Evolutionary conservation across 92 coral and sea anemone genomes (phyloP), one percentile per base, ranked within the genome.

Genomic region (Palythoa caribaeorum): DNA sequence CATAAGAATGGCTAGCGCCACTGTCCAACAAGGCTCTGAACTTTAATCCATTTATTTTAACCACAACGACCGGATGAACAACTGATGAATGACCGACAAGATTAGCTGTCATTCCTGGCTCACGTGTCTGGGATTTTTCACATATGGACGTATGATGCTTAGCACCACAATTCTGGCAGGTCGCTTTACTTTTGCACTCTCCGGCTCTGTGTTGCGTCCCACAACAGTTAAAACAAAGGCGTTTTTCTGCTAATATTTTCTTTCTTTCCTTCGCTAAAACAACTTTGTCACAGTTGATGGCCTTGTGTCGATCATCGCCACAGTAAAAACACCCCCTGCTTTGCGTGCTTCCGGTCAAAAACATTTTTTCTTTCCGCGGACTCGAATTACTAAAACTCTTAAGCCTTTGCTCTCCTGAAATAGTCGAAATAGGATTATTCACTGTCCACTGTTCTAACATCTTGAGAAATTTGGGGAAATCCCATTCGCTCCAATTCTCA

Each of bases 31-130:
- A 28, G 28, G 28, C 28, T 28, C 28, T 28, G 28, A 28, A 28
- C 68, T 93, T 93, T 60, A 37, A 55, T 37, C 92, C 94, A 10
- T 80, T 80, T 17, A 93, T 88, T 38, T 72, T 78, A 28, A 93
- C 91, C 7, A 90, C 90, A 7, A 93, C 95, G 52, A 87, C 93
- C 51, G 92, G 95, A 76, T 93, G 93, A 28, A 93, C 78, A n/a
- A 90, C 88, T 2, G 77, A 71, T 76, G 90, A 14, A 52, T 87
- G 53, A 36, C 88, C 90, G 52, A 89, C 70, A 70, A 44, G 59
- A 90, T 88, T 90, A 9, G 92, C 93, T 65, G 95, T 93, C 95
- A 93, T 83, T 63, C 91, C 91, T 68, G 83, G 91, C 38, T 70
- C 80, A 50, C 39, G 77, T 69, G 78, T 11, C 83, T 77, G 63